phyloP scores from a whole-genome alignment of 2,113 vertebrate genomes.

The Illadopsis cleaveri region DNA sequence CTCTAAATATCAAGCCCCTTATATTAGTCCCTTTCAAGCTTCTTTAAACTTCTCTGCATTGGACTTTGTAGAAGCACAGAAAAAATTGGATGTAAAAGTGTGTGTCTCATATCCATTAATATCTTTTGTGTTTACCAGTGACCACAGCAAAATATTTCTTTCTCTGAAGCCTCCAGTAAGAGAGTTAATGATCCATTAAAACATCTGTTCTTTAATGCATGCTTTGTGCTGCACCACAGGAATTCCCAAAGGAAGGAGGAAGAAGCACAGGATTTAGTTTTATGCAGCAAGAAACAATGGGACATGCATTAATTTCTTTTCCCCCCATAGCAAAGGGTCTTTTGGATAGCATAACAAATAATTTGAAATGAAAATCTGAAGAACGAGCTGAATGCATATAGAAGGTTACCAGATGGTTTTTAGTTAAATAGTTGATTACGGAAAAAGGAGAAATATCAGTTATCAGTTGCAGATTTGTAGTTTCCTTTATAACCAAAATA shows the following conservation, averaged over 20 bases:
- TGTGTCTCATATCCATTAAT: not conserved
- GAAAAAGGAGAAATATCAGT: not conserved
- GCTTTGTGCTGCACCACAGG: not conserved
- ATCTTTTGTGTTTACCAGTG: not conserved
- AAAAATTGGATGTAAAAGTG: not conserved
- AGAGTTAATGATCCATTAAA: constrained; percentile 7
- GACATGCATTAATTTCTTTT: not conserved
- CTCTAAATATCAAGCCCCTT: not conserved
- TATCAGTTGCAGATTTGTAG: not conserved
- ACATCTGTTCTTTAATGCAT: not conserved
- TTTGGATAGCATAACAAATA: not conserved
- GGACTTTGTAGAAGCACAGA: not conserved
- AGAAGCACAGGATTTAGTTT: constrained; percentile 10
- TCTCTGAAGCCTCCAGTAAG: not conserved
- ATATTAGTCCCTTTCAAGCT: not conserved
- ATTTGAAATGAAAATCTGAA: not conserved
- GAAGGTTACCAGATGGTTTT: not conserved
- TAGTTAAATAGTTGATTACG: constrained; percentile 5
- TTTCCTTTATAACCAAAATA: constrained; percentile 1
- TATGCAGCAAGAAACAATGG: not conserved
- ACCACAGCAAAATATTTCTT: constrained; percentile 9
- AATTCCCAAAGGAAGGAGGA: not conserved
- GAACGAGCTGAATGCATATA: not conserved
- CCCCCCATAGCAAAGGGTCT: not conserved
- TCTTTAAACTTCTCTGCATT: not conserved